These are phyloP conservation scores for Eupelmus urozonus DNA, from an alignment of 2,888 invertebrate species.

Conservation along the genomic window DNA sequence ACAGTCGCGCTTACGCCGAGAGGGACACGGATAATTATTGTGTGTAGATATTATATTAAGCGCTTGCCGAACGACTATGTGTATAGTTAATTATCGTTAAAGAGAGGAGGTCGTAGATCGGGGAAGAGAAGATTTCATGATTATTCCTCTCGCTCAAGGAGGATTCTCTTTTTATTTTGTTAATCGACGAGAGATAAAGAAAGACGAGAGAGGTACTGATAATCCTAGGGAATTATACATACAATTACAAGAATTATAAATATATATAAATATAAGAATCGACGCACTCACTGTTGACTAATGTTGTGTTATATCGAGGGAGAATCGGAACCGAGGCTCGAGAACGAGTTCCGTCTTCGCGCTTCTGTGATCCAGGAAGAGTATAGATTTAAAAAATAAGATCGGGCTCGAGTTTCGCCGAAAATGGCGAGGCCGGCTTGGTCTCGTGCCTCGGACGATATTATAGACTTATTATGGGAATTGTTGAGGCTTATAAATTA, in stretches of 20 bases:
- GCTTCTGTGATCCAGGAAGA: conserved; percentile 5
- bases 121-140: background rate
- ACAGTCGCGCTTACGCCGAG: conserved; percentile 1
- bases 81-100: background rate
- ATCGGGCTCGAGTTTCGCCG: background rate
- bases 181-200: conserved; percentile 6
- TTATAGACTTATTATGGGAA: conserved; percentile 71
- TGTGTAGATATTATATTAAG: background rate
- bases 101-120: background rate
- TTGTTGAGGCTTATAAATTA: conserved; percentile 73
- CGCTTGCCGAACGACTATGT: conserved; percentile 5
- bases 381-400: conserved; percentile 17
- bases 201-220: conserved; percentile 33
- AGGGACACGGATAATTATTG: background rate
- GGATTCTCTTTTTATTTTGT: conserved; percentile 45
- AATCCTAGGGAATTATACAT: conserved; percentile 45
- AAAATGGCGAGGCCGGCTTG: conserved; percentile 6
- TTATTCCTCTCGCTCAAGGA: conserved; percentile 6
- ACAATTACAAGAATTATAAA: conserved; percentile 5
- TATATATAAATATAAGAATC: conserved; percentile 30
- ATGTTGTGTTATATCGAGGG: conserved; percentile 41
- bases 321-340: conserved; percentile 14
- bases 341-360: conserved; percentile 26
- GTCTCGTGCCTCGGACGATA: conserved; percentile 35
- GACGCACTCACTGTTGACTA: conserved; percentile 55